phyloP scores from a whole-genome alignment of 2,113 vertebrate species.

The Cygnus buccinator region DNA sequence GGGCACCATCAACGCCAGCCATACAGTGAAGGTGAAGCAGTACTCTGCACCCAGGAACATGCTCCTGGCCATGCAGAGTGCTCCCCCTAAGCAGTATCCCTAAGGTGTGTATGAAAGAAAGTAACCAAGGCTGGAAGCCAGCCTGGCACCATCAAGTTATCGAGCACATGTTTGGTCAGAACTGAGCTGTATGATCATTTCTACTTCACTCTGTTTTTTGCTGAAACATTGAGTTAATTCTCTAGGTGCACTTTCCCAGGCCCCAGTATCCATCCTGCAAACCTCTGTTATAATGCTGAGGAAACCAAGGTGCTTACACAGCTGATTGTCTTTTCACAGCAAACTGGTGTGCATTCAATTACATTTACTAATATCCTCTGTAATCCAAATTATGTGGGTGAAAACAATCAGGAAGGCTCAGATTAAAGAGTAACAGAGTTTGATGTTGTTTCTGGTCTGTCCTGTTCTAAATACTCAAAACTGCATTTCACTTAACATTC shows the following conservation, averaged over 20 bases:
- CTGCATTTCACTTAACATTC: background rate
- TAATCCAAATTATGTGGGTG: conserved; percentile 62
- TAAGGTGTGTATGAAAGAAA: rapidly evolving
- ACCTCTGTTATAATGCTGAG: background rate
- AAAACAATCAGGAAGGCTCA: conserved; percentile 64
- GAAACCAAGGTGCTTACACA: conserved; percentile 8
- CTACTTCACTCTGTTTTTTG: background rate
- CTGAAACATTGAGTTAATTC: background rate
- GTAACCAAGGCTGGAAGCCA: background rate
- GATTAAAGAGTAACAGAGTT: conserved; percentile 64
- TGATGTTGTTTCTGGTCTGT: background rate
- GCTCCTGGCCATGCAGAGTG: background rate
- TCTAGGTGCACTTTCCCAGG: background rate
- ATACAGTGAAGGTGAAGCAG: background rate
- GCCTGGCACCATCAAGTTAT: background rate
- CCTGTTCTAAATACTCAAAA: background rate
- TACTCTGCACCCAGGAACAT: background rate
- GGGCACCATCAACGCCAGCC: background rate
- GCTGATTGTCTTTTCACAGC: conserved; percentile 49
- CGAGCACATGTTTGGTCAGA: background rate
- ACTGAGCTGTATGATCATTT: background rate
- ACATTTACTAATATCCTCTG: conserved; percentile 52
- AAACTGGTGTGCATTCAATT: conserved; percentile 28
- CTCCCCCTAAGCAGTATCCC: background rate
- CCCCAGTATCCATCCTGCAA: background rate